These are phyloP conservation scores for Tetramorium simillimum DNA, from an alignment of 1,140 invertebrate species.

Conservation along the genomic window DNA sequence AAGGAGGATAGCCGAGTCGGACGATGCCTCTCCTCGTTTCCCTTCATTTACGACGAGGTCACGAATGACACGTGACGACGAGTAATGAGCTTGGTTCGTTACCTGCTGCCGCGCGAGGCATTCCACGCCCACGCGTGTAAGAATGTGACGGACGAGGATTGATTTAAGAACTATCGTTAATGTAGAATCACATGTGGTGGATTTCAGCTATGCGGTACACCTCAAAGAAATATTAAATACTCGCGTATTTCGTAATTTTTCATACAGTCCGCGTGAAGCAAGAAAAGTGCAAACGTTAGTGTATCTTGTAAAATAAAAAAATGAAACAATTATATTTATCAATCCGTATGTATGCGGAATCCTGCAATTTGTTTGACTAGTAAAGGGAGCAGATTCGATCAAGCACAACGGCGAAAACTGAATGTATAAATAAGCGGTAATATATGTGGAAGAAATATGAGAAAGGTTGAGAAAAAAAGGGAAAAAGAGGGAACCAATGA, in stretches of 20 bases:
- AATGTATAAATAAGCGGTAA: background rate
- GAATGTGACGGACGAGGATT: constrained; percentile 61
- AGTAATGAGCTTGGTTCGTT: constrained; percentile 75
- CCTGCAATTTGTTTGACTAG: background rate
- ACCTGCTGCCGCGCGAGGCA: constrained; percentile 64
- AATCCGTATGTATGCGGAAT: background rate
- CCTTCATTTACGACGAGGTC: constrained; percentile 68
- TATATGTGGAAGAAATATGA: background rate
- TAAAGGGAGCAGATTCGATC: background rate
- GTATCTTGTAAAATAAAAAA: background rate
- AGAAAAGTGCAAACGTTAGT: background rate
- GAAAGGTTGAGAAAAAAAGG: background rate
- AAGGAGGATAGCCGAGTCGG: constrained; percentile 51
- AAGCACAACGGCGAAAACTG: background rate
- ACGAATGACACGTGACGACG: constrained; percentile 70
- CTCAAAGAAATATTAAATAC: background rate
- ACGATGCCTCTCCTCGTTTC: constrained; percentile 64
- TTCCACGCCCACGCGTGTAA: constrained; percentile 70
- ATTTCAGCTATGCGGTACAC: background rate
- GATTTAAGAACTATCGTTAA: constrained; percentile 68
- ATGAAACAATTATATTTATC: background rate
- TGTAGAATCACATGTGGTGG: background rate
- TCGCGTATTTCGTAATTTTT: background rate
- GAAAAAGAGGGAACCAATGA: background rate
- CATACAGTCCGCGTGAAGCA: background rate